These are phyloP conservation scores for Naso thynnoides DNA, from an alignment of 2,797 vertebrate genomes.

Conservation along the genomic window DNA sequence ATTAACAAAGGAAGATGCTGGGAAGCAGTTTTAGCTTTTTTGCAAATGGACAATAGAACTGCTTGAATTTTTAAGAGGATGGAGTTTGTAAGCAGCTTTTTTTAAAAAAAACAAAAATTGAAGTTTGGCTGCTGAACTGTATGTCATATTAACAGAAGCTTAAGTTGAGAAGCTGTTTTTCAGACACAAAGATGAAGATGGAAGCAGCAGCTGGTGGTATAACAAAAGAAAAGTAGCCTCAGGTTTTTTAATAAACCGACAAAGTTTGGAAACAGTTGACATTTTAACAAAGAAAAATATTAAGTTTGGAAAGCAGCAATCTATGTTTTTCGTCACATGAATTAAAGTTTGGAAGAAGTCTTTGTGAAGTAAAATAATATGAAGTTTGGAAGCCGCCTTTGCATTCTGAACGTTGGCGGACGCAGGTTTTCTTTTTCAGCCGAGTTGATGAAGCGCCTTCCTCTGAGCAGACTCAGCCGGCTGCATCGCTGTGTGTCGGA, in stretches of 20 bases:
- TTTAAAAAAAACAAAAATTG: background rate
- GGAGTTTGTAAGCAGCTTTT: background rate
- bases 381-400: constrained; percentile 81
- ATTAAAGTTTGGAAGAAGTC: background rate
- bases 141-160: background rate
- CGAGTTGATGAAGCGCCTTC: constrained; percentile 93
- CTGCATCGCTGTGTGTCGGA: constrained; percentile 93
- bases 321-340: background rate
- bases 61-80: background rate
- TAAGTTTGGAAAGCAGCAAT: background rate
- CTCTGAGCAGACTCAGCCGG: constrained; percentile 92
- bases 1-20: background rate
- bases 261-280: background rate
- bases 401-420: constrained; percentile 93
- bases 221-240: background rate
- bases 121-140: too few relatives aligned
- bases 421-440: constrained; percentile 91
- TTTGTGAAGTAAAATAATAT: constrained; percentile 56
- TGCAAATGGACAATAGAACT: background rate
- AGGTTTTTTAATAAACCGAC: background rate
- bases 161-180: background rate
- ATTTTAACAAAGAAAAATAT: background rate
- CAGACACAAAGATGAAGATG: background rate
- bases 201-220: background rate
- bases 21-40: background rate